Conservation (phyloP, 1,140 invertebrate species). For the Linepithema humile region DNA sequence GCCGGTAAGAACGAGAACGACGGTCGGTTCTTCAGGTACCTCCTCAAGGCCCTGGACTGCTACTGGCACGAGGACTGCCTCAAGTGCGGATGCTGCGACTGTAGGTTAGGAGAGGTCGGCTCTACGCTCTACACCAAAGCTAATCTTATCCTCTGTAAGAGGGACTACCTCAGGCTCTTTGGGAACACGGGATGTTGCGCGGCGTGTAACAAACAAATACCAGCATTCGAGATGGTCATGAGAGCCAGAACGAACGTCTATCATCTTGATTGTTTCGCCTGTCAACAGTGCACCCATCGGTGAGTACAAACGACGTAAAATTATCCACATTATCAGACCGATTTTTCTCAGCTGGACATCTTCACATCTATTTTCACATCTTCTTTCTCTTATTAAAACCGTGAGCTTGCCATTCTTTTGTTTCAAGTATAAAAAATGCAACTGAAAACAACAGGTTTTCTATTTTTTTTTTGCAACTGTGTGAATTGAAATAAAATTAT, state of each 20-base stretch:
- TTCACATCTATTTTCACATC: neutral
- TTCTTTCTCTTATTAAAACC: neutral
- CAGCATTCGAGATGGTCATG: conserved; percentile 99
- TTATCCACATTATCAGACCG: neutral
- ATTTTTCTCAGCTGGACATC: neutral
- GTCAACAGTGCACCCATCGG: conserved; percentile 99
- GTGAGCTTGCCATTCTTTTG: neutral
- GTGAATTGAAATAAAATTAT: neutral
- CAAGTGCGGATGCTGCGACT: conserved; percentile 98
- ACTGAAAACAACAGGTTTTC: neutral
- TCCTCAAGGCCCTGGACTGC: conserved; percentile 95
- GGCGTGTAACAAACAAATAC: conserved; percentile 98
- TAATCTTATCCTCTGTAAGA: conserved; percentile 98
- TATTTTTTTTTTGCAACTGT: neutral
- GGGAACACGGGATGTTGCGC: conserved; percentile 96
- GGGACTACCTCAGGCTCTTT: conserved; percentile 98
- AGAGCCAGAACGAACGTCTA: conserved; percentile 98
- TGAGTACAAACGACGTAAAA: conserved; percentile 83
- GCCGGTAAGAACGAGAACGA: conserved; percentile 71
- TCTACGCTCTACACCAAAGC: conserved; percentile 98
- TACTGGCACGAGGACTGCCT: conserved; percentile 99
- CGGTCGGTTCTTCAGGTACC: conserved; percentile 84
- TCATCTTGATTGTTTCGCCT: conserved; percentile 99
- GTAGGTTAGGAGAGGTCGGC: conserved; percentile 98
- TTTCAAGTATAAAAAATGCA: neutral